phyloP scores from a whole-genome alignment of 2,888 invertebrate species.

The Agelastica alni region DNA sequence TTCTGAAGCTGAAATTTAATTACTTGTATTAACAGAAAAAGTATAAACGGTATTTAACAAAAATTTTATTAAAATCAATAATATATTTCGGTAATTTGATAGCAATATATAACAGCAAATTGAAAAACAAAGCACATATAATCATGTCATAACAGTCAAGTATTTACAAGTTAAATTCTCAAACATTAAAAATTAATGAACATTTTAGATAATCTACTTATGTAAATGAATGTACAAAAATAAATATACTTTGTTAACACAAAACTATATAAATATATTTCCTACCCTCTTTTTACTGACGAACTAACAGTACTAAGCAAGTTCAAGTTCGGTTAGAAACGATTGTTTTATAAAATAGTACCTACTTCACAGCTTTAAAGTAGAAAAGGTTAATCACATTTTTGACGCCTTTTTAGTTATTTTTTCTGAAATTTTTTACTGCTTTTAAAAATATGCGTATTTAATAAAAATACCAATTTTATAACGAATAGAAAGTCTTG shows the following conservation, averaged over 20 bases:
- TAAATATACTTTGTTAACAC: slow-evolving; percentile 24
- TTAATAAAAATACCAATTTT: too few species aligned
- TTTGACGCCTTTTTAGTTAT: too few species aligned
- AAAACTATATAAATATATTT: slow-evolving; percentile 7
- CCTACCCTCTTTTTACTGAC: neutral
- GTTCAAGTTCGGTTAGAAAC: neutral
- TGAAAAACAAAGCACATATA: slow-evolving; percentile 18
- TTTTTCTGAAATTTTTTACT: neutral
- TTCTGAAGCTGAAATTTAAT: too few species aligned
- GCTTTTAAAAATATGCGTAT: too few species aligned
- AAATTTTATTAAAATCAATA: slow-evolving; percentile 20
- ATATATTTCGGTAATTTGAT: slow-evolving; percentile 23
- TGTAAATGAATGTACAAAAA: slow-evolving; percentile 25
- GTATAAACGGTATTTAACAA: neutral
- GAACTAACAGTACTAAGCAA: neutral
- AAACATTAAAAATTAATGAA: slow-evolving; percentile 15
- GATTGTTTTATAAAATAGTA: neutral
- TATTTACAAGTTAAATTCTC: slow-evolving; percentile 21
- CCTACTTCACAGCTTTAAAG: too few species aligned
- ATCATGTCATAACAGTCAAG: slow-evolving; percentile 17
- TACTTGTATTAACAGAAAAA: too few species aligned
- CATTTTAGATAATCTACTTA: slow-evolving; percentile 8
- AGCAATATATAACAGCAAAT: slow-evolving; percentile 31
- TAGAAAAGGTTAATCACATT: too few species aligned
- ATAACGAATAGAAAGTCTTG: too few species aligned